Evolutionary conservation across 2,797 vertebrate species (phyloP), one percentile per base, ranked within the genome.

Genomic region (Enteromius anoplus): DNA sequence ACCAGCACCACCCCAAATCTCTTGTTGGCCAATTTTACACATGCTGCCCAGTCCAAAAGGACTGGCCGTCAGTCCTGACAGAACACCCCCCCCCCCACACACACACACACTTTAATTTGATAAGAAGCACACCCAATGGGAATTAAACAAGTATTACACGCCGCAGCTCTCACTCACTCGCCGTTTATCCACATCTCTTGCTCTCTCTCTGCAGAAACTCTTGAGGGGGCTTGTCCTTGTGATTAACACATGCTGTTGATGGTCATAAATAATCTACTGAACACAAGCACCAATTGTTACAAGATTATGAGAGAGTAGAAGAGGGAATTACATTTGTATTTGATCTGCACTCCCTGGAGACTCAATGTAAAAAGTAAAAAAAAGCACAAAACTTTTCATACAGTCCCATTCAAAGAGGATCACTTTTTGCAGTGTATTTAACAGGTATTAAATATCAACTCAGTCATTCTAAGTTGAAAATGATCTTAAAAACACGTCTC

Each of bases 21-120:
- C 94, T 98, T 99, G 97, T 99, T 96, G 96, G 94, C 95, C 95
- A 95, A 99, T 99, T 99, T 99, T 98, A 99, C 97, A 99, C 98
- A 96, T 95, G 94, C 96, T 96, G 96, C 96, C 93, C 76, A 42
- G 90, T 92, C 94, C 96, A 97, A 99, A 78, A 97, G 95, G 95
- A 94, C 93, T 88, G 91, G 86, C 93, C 96, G 96, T 97, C 96
- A 95, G 95, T 95, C 95, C 96, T 97, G 97, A 98, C 93, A 94
- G 92, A 93, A 90, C 85, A 88, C 37, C 82, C 78, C 58, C 62
- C 11, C 45, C 12, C 3, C 45, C 95, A n/a, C n/a, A n/a, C n/a
- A n/a, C 32, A 19, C 15, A 34, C 23, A 32, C 94, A 94, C 95
- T 97, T 97, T 98, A 96, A 98, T 98, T 97, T 97, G 97, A 98